Evolutionary conservation across 2,113 vertebrate genomes (phyloP).

Genomic region (Procavia capensis): DNA sequence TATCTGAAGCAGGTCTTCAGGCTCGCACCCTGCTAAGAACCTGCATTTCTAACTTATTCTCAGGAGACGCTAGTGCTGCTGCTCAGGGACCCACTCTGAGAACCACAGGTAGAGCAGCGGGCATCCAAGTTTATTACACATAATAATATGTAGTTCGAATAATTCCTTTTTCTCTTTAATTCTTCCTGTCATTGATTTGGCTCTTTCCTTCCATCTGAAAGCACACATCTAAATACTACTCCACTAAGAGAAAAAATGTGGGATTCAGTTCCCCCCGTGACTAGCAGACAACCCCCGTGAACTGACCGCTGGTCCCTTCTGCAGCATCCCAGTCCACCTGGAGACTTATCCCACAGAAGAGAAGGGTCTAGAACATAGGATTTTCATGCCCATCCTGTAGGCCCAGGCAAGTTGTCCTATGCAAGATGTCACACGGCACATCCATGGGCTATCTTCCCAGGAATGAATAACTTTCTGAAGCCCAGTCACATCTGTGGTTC

Average conservation of each 20-base stretch:
- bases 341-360: not conserved
- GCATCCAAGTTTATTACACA: no score
- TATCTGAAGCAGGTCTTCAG: no score
- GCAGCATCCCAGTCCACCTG: rapidly evolving
- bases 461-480: no score
- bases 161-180: not conserved
- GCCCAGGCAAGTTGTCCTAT: rapidly evolving
- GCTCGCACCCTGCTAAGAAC: no score
- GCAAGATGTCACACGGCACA: not conserved
- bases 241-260: not conserved
- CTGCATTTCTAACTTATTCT: no score
- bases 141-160: not conserved
- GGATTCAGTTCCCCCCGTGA: not conserved
- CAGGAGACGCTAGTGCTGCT: no score
- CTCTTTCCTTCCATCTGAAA: not conserved
- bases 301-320: no score
- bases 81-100: no score
- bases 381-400: not conserved
- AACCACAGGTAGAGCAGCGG: no score
- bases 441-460: not conserved
- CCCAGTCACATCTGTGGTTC: not conserved
- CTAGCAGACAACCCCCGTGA: not conserved
- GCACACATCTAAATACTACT: not conserved
- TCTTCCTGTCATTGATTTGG: not conserved
- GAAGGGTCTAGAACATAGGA: not conserved